Base-by-base conservation (phyloP, 2,797 vertebrate genomes). In the Pangasius krempfi region DNA sequence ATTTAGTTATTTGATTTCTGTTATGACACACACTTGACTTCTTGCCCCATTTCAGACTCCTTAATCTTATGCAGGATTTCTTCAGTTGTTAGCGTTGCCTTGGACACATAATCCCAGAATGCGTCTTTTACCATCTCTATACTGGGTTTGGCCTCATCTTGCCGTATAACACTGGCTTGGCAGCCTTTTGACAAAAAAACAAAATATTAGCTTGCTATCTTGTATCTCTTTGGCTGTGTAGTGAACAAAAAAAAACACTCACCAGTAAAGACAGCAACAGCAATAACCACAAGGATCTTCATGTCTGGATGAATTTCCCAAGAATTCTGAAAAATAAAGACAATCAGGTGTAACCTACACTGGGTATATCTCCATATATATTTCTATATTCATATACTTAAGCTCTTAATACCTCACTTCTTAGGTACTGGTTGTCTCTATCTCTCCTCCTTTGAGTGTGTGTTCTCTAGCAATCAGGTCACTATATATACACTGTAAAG, bases 41-140 rank as follows among this genome's bases (percentile, higher is more conserved):
- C 94, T 82, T 92, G 87, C 66, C 93, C 94, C 52, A 96, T 27
- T 86, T 94, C 90, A 0, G 94, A 96, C 70, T 92, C 84, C 68
- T 88, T 93, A 92, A 97, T 95, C 52, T 92, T 92, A 89, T 92
- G 87, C 62, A 95, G 0, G 0, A 93, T 93, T 3, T 95, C 94
- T 27, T 95, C 93, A 0, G 95, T 93, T 0, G 92, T 94, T 9
- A 85, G 56, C 0, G 94, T 95, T 30, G 94, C 91, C 87, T 93
- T 96, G 87, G 92, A 86, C 30, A 96, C 90, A 0, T 95, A 96
- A 37, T 95, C 94, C 95, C 95, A 96, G 92, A 97, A 96, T 60
- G 95, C 95, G 80, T 96, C 93, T 80, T 94, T 95, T 27, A 95
- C 92, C 89, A 94, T 89, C 8, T 97, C 95, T 10, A 94, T 90